Percentiles rank a stretch among this genome's conserved stretches.
Evolutionary conservation across 2,888 invertebrate species (phyloP).

Genomic region (Baccha elongata): DNA sequence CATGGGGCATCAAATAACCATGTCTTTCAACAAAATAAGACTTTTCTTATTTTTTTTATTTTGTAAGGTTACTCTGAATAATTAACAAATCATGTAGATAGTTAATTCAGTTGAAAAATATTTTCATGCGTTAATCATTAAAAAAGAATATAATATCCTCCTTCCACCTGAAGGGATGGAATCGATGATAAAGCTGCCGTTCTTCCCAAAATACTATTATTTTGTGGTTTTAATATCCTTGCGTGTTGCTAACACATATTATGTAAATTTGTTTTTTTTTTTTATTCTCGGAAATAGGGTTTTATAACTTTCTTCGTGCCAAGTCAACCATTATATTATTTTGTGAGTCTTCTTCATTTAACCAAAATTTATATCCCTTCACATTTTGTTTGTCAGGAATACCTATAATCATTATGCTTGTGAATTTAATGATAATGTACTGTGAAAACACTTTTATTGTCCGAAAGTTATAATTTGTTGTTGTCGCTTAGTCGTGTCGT

Average conservation of each 20-base stretch:
- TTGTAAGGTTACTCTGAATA: constrained; percentile 2
- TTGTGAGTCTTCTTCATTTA: constrained; percentile 19
- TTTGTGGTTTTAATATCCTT: constrained; percentile 19
- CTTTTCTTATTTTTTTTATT: not conserved
- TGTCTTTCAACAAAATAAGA: constrained; percentile 3
- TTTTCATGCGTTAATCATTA: not conserved
- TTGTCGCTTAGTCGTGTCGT: not conserved
- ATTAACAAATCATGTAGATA: constrained; percentile 27
- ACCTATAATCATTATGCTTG: not conserved
- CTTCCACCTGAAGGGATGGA: not conserved
- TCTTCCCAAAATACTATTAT: constrained; percentile 11
- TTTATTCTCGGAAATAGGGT: constrained; percentile 36
- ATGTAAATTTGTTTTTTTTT: constrained; percentile 26
- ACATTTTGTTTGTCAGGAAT: not conserved
- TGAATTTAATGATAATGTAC: not conserved
- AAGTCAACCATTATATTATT: not conserved
- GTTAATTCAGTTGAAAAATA: constrained; percentile 12
- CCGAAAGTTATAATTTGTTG: not conserved
- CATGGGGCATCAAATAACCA: constrained; percentile 29
- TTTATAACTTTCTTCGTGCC: not conserved
- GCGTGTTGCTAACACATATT: constrained; percentile 37
- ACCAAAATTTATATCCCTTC: too few species aligned
- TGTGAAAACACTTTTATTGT: not conserved
- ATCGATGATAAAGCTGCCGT: constrained; percentile 24
- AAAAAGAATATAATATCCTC: not conserved